phyloP scores from a whole-genome alignment of 2,113 vertebrate species.

The Eublepharis macularius region DNA sequence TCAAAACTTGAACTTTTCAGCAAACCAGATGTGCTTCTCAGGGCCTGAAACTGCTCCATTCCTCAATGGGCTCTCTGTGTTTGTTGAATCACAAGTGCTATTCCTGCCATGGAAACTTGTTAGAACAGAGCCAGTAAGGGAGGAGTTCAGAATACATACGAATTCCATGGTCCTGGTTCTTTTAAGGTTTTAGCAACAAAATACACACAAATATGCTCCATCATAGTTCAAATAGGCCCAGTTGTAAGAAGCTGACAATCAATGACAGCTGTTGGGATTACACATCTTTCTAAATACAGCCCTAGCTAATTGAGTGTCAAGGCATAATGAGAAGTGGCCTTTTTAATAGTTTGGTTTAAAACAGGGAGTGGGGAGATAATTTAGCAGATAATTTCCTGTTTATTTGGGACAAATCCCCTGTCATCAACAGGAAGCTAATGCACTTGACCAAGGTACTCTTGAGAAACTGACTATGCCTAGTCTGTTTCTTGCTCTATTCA shows the following conservation, averaged over 20 bases:
- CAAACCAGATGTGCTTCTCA: conserved; percentile 64
- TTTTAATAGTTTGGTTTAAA: conserved; percentile 55
- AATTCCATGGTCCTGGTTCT: conserved; percentile 32
- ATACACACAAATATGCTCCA: conserved; percentile 5
- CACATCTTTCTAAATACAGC: conserved; percentile 57
- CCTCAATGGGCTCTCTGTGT: conserved; percentile 50
- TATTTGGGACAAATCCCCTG: not conserved
- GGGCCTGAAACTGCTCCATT: conserved; percentile 46
- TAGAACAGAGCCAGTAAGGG: conserved; percentile 37
- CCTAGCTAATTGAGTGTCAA: conserved; percentile 50
- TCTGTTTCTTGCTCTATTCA: no score
- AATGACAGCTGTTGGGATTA: conserved; percentile 44
- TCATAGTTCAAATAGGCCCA: conserved; percentile 27
- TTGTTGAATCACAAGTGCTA: conserved; percentile 58
- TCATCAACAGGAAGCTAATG: not conserved
- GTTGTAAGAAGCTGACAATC: conserved; percentile 25
- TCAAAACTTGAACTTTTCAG: conserved; percentile 52
- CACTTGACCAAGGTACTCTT: not conserved
- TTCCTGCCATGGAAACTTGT: conserved; percentile 55
- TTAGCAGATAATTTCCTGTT: not conserved
- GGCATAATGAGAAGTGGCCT: conserved; percentile 45
- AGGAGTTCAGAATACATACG: conserved; percentile 33
- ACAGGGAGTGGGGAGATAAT: not conserved
- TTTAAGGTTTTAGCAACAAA: conserved; percentile 36
- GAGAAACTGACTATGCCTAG: no score